Base-by-base conservation (phyloP, 2,113 vertebrate genomes). In the Apeltes quadracus region DNA sequence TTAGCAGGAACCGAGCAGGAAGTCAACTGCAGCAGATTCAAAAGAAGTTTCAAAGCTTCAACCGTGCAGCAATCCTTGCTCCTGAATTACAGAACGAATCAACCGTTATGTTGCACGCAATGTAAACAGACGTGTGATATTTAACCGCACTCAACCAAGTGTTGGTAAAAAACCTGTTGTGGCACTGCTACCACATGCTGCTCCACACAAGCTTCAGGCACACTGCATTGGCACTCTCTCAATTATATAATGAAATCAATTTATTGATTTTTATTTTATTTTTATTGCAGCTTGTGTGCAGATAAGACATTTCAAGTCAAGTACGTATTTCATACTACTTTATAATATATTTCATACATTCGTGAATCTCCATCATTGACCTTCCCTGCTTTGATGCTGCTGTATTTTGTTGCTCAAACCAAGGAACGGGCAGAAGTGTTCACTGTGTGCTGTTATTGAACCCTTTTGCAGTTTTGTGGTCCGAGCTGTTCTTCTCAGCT, bases 321-420 rank as follows among this genome's bases (percentile, higher is more conserved):
- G 4, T 13, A 29, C 9, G 3, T 11, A 11, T 23, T 27, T 18
- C 23, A 11, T 15, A 13, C 29, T 34, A 4, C 4, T 32, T 62
- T 62, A 22, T 20, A 23, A 18, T 43, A 0, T n/a, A 48, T 41
- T 15, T 41, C 14, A 41, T 4, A 48, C 44, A 44, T 57, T 44
- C 3, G 20, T 43, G n/a, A 1, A 27, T 67, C 11, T 5, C 15
- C 23, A 55, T 20, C 3, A 55, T 41, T n/a, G 1, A 41, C 16
- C 29, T 36, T 57, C 16, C 22, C 41, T 58, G 27, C 20, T 36
- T 23, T 8, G 8, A 18, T 22, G 13, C n/a, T 58, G 5, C 36
- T 22, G 14, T 27, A 27, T 14, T 13, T 27, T n/a, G 56, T n/a
- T 27, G 22, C 39, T 36, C 39, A 62, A 80, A 84, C 77, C 76